Conservation (phyloP, 1,140 invertebrate genomes). For the Tetranychus cinnabarinus region DNA sequence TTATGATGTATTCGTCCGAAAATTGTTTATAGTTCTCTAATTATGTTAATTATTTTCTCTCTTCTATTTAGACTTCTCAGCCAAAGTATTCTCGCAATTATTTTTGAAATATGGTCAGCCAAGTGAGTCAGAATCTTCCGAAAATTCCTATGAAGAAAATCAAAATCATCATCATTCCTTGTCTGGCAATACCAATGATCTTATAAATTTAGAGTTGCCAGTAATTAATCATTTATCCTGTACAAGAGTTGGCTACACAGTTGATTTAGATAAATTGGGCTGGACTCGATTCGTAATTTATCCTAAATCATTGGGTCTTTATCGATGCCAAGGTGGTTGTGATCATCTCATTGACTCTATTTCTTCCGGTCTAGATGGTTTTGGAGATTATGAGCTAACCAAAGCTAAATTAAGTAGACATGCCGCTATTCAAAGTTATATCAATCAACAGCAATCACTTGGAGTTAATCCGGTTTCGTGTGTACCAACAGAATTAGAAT, state of each 20-base stretch:
- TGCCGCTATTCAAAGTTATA: conserved; percentile 77
- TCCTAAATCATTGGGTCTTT: conserved; percentile 70
- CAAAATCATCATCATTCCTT: neutral
- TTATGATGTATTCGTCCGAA: too few relatives aligned
- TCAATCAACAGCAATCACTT: conserved; percentile 19
- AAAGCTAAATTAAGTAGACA: conserved; percentile 89
- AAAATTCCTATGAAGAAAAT: neutral
- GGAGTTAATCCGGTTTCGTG: neutral
- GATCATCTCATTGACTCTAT: conserved; percentile 21
- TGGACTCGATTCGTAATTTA: conserved; percentile 66
- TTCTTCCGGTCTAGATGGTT: too few relatives aligned
- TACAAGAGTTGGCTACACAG: neutral
- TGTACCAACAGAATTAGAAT: neutral
- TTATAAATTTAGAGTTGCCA: neutral
- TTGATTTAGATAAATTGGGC: neutral
- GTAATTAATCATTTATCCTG: neutral
- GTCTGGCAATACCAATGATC: neutral
- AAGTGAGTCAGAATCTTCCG: neutral
- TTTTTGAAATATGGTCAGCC: neutral
- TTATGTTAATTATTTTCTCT: neutral
- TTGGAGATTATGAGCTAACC: conserved; percentile 39
- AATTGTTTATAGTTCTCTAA: too few relatives aligned
- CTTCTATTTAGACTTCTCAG: neutral
- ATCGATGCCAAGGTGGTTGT: conserved; percentile 77
- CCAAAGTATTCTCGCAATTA: neutral